phyloP scores from a whole-genome alignment of 2,888 invertebrate genomes.

The Eledona agricola region DNA sequence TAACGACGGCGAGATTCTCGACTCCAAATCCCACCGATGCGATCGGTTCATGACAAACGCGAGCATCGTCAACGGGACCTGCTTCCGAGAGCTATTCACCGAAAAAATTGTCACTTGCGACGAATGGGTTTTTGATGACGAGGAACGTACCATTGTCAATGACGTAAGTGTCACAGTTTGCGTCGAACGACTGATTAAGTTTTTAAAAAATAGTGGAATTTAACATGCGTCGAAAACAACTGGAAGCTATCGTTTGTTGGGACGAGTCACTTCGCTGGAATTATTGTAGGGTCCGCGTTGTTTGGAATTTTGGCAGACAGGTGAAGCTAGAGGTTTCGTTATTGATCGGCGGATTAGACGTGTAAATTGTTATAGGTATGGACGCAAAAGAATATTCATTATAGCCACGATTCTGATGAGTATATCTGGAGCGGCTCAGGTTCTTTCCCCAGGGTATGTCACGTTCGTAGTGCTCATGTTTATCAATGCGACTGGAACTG shows the following conservation, averaged over 20 bases:
- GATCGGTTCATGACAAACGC: slow-evolving; percentile 52
- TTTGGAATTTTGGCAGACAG: slow-evolving; percentile 71
- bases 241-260: slow-evolving; percentile 71
- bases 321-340: slow-evolving; percentile 55
- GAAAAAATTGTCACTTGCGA: slow-evolving; percentile 60
- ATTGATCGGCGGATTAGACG: neutral
- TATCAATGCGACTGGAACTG: slow-evolving; percentile 69
- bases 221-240: slow-evolving; percentile 69
- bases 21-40: slow-evolving; percentile 56
- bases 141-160: slow-evolving; percentile 67
- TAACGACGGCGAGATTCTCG: slow-evolving; percentile 41
- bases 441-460: slow-evolving; percentile 65
- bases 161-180: slow-evolving; percentile 62
- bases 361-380: slow-evolving; percentile 62
- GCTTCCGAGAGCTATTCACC: slow-evolving; percentile 60
- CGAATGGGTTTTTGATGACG: slow-evolving; percentile 65
- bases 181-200: no score
- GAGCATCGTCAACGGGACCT: slow-evolving; percentile 47
- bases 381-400: slow-evolving; percentile 69
- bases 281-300: slow-evolving; percentile 68
- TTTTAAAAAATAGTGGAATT: slow-evolving; percentile 69
- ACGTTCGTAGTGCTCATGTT: slow-evolving; percentile 66
- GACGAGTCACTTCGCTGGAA: slow-evolving; percentile 70
- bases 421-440: slow-evolving; percentile 67
- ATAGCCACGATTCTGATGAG: slow-evolving; percentile 68